Evolutionary conservation across 2,888 invertebrate genomes (phyloP).

Genomic region (Ophion slaviceki): DNA sequence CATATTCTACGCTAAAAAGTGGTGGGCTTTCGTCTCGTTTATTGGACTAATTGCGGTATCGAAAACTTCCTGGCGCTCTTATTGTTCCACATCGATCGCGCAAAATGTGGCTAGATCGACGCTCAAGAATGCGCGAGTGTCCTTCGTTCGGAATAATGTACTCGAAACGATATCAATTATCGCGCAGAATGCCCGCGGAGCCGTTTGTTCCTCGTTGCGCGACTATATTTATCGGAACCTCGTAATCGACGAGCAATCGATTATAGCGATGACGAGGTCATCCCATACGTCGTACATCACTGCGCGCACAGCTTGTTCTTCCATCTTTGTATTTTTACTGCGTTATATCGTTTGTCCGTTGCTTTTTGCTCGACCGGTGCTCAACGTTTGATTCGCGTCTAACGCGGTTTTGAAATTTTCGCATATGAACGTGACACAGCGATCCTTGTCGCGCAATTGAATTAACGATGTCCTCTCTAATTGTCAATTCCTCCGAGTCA

Average conservation of each 20-base stretch:
- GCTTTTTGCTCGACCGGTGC: background rate
- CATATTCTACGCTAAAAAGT: too few species aligned
- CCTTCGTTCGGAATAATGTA: constrained; percentile 69
- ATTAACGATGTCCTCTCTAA: background rate
- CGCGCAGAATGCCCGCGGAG: constrained; percentile 39
- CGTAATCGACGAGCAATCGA: constrained; percentile 62
- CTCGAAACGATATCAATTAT: constrained; percentile 69
- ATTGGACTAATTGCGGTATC: background rate
- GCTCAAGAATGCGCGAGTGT: constrained; percentile 56
- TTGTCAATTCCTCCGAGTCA: background rate
- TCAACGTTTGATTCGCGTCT: background rate
- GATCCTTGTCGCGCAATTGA: background rate
- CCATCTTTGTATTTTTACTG: constrained; percentile 29
- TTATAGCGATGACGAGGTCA: constrained; percentile 59
- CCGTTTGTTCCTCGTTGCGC: constrained; percentile 37
- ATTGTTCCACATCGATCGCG: constrained; percentile 22
- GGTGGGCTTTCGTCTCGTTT: too few species aligned
- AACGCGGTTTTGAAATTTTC: background rate
- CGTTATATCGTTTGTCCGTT: background rate
- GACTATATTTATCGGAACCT: constrained; percentile 42
- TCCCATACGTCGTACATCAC: constrained; percentile 38
- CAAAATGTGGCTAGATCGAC: constrained; percentile 13
- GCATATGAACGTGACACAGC: background rate
- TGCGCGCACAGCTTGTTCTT: constrained; percentile 25
- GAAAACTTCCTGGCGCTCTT: constrained; percentile 1